A percentile compares a stretch with the other conserved stretches of the same genome.
Conservation (phyloP, 2,888 invertebrate genomes). For the Drosophila neonasuta region DNA sequence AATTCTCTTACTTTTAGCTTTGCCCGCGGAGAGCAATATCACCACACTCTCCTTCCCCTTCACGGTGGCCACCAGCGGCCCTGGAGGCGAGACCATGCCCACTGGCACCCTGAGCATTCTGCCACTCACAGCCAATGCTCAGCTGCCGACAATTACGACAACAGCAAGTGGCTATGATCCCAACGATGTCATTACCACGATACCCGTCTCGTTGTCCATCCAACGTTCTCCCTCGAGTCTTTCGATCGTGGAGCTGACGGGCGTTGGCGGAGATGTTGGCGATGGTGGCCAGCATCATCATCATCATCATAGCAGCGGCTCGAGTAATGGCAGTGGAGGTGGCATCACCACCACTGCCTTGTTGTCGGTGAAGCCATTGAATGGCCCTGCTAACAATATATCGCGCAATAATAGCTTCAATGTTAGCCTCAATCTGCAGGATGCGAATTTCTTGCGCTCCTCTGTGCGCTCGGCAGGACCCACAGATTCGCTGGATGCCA, state of each 20-base stretch:
- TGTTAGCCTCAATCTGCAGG: conserved; percentile 72
- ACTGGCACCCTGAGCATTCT: conserved; percentile 79
- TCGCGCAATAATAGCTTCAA: conserved; percentile 80
- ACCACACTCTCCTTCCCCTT: conserved; percentile 82
- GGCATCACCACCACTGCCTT: conserved; percentile 70
- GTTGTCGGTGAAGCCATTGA: conserved; percentile 75
- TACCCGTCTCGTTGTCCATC: conserved; percentile 79
- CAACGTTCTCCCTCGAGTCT: conserved; percentile 73
- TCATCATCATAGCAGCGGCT: conserved; percentile 8
- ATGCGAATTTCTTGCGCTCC: conserved; percentile 70
- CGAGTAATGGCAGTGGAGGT: conserved; percentile 47
- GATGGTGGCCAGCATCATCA: conserved; percentile 5
- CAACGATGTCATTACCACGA: conserved; percentile 75
- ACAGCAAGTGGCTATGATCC: conserved; percentile 70
- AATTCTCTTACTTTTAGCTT: conserved; percentile 58
- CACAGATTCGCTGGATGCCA: conserved; percentile 52
- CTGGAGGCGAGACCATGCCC: conserved; percentile 73
- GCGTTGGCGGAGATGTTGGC: conserved; percentile 37
- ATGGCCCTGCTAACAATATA: conserved; percentile 63
- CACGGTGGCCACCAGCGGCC: conserved; percentile 76
- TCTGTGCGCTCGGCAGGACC: conserved; percentile 71
- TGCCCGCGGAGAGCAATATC: conserved; percentile 73
- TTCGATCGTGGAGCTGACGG: conserved; percentile 73
- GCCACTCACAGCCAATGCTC: conserved; percentile 67
- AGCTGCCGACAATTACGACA: conserved; percentile 77